These are phyloP conservation scores for Helleia helle DNA, from an alignment of 2,888 invertebrate genomes.

Conservation along the genomic window DNA sequence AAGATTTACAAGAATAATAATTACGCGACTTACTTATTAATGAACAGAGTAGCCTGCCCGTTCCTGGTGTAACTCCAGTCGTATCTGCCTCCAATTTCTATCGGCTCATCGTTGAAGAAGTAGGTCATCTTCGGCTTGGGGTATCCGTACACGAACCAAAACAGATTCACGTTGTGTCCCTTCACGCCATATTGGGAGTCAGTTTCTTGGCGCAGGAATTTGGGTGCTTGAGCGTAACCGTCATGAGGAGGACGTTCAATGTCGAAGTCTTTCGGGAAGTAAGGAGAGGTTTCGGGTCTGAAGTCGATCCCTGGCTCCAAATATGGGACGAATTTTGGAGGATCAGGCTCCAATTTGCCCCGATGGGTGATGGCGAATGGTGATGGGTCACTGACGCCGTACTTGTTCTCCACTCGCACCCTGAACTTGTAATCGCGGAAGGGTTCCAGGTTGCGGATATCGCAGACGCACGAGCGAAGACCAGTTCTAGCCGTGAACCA, in stretches of 20 bases:
- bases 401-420: constrained; percentile 96
- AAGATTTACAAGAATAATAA: too few relatives aligned
- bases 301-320: constrained; percentile 87
- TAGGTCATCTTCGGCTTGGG: constrained; percentile 96
- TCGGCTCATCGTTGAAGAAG: constrained; percentile 87
- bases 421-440: constrained; percentile 97
- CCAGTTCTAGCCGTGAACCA: constrained; percentile 93
- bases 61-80: constrained; percentile 91
- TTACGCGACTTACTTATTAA: constrained; percentile 82
- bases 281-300: constrained; percentile 87
- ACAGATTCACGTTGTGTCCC: constrained; percentile 90
- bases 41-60: constrained; percentile 91
- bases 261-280: constrained; percentile 94
- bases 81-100: constrained; percentile 88
- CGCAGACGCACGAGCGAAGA: constrained; percentile 90
- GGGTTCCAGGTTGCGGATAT: constrained; percentile 91
- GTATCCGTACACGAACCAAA: constrained; percentile 96
- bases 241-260: constrained; percentile 92
- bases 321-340: constrained; percentile 85
- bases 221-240: constrained; percentile 86
- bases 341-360: constrained; percentile 83
- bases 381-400: constrained; percentile 96
- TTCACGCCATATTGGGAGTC: constrained; percentile 94
- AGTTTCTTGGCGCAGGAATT: constrained; percentile 89
- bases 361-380: constrained; percentile 90